phyloP scores from a whole-genome alignment of 1,140 invertebrate genomes.

The Drosophila trapezifrons region DNA sequence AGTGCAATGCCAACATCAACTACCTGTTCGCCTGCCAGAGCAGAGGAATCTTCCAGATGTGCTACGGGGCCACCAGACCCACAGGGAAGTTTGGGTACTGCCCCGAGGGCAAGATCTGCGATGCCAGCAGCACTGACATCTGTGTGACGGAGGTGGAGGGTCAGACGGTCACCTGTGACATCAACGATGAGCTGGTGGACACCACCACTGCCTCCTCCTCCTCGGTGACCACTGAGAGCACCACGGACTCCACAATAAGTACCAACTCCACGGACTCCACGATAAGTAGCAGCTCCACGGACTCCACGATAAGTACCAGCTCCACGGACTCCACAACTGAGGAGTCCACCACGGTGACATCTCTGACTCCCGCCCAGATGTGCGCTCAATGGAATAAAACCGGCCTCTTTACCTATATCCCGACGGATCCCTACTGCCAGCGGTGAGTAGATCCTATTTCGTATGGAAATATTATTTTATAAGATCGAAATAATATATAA shows the following conservation, averaged over 20 bases:
- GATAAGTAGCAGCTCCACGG: conserved; percentile 15
- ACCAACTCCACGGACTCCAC: conserved; percentile 6
- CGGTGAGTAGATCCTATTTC: conserved; percentile 34
- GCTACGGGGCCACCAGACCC: conserved; percentile 69
- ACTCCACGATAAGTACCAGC: not conserved
- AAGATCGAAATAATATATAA: no score
- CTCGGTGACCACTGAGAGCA: conserved; percentile 10
- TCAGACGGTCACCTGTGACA: conserved; percentile 61
- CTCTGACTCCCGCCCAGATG: conserved; percentile 45
- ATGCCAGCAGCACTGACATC: conserved; percentile 64
- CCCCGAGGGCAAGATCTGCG: conserved; percentile 62
- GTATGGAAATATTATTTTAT: no score
- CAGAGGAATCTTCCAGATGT: conserved; percentile 74
- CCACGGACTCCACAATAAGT: no score
- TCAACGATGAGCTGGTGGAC: conserved; percentile 55
- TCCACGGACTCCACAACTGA: conserved; percentile 3
- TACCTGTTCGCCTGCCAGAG: conserved; percentile 75
- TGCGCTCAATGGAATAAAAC: conserved; percentile 29
- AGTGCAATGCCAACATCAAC: conserved; percentile 71
- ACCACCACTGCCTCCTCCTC: conserved; percentile 27
- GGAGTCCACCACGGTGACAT: conserved; percentile 2
- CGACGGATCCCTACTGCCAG: conserved; percentile 65
- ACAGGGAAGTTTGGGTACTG: conserved; percentile 65
- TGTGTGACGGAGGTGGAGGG: conserved; percentile 43
- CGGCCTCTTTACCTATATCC: conserved; percentile 62